These are phyloP conservation scores for Phaenicophaeus curvirostris DNA, from an alignment of 2,797 vertebrate genomes.

Conservation along the genomic window DNA sequence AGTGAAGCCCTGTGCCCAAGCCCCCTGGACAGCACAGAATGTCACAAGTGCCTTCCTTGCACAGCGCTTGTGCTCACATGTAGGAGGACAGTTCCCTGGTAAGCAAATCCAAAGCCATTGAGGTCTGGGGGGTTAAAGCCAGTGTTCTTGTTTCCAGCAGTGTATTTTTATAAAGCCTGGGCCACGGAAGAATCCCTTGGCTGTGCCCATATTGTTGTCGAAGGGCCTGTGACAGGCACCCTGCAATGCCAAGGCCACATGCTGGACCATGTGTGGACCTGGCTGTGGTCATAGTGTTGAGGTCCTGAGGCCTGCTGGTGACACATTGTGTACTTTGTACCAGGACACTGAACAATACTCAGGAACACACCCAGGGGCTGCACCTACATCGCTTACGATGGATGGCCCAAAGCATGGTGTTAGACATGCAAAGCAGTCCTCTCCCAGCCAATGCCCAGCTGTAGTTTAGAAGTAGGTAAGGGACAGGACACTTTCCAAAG, in stretches of 20 bases:
- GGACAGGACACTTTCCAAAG: not conserved
- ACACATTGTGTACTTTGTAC: not conserved
- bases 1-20: not conserved
- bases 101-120: not conserved
- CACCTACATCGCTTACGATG: accelerated
- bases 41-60: not conserved
- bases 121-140: not conserved
- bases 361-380: accelerated
- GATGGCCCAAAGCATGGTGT: not conserved
- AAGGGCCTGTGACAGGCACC: not conserved
- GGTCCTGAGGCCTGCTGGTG: not conserved
- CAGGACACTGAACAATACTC: not conserved
- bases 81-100: not conserved
- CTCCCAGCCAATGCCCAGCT: not conserved
- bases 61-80: not conserved
- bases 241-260: not conserved
- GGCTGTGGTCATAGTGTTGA: not conserved
- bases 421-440: not conserved
- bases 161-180: not conserved
- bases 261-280: not conserved
- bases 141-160: not conserved
- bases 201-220: not conserved
- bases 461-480: not conserved
- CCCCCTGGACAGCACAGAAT: not conserved
- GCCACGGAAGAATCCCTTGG: not conserved